phyloP scores from a whole-genome alignment of 2,797 vertebrate genomes.

The Hapalemur alaotrensis region DNA sequence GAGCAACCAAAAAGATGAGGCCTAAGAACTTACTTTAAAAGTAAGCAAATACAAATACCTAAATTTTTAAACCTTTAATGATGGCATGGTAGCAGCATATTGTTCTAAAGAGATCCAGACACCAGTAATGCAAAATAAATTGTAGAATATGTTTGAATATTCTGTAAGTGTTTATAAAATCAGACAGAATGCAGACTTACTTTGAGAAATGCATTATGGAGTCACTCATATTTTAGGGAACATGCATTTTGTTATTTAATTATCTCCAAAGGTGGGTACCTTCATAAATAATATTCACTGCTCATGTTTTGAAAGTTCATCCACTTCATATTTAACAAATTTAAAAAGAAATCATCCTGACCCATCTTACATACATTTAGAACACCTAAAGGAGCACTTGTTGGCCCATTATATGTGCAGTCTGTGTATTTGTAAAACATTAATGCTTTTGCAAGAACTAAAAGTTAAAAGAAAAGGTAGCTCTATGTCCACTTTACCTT shows the following conservation, averaged over 20 bases:
- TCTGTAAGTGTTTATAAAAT: conserved; percentile 8
- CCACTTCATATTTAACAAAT: not conserved
- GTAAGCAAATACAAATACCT: not conserved
- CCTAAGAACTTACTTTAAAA: not conserved
- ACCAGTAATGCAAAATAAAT: not conserved
- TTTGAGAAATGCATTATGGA: not conserved
- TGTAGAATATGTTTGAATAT: not conserved
- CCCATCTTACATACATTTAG: not conserved
- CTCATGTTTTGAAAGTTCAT: not conserved
- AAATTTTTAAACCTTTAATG: not conserved
- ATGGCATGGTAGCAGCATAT: not conserved
- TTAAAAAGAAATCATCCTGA: not conserved
- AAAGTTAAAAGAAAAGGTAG: not conserved
- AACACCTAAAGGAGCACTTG: not conserved
- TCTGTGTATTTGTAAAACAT: not conserved
- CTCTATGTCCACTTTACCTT: not conserved
- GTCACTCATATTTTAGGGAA: not conserved
- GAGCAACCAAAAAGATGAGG: not conserved
- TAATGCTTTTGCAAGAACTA: not conserved
- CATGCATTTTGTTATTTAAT: not conserved
- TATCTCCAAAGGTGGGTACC: not conserved
- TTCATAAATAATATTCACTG: not conserved
- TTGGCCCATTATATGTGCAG: not conserved
- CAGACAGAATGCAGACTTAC: not conserved
- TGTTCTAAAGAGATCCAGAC: not conserved